Base-by-base conservation (phyloP, 2,888 invertebrate species). In the Monoplex corrugatus region DNA sequence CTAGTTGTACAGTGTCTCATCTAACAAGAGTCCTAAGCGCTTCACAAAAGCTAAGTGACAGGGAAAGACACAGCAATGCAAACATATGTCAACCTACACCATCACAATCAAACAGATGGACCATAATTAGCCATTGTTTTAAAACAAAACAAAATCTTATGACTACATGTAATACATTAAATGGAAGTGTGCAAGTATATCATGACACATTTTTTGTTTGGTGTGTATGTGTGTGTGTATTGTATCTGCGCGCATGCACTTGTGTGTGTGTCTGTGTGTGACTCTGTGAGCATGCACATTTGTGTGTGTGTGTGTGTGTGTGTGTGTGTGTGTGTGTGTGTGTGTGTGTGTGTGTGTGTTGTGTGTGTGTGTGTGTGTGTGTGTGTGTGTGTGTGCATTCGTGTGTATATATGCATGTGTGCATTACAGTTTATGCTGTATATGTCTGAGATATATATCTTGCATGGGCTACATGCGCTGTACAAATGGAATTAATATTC, bases 281-380 rank as follows among this genome's bases (percentile, higher is more conserved):
- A 16, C 38, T 68, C 3, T n/a, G 28, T 50, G 50, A 13, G 50
- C 19, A 19, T 50, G 50, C 19, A 19, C 19, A 19, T 50, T 8
- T 50, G 50, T 50, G 50, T 50, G 50, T 50, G 50, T 50, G 50
- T 50, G 50, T 50, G 50, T 68, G 68, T 28, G 28, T 68, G 28
- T 28, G 28, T 68, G 68, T 72, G 72, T 72, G 72, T 72, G 72
- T 72, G 72, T 72, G 72, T 72, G 72, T 72, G 72, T 72, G 72
- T 68, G 68, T 28, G 75, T 35, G 35, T 19, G 35, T 35, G 35
- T 8, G 32, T 35, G 35, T 35, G 75, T 35, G 32, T 35, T 6
- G 75, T 78, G 35, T 78, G 35, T 35, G 35, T 75, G 75, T 35
- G 32, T 75, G 75, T 75, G 35, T 75, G 32, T 75, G 35, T 75